Base-by-base conservation (phyloP, 2,113 vertebrate genomes). In the Mionectes macconnelli region DNA sequence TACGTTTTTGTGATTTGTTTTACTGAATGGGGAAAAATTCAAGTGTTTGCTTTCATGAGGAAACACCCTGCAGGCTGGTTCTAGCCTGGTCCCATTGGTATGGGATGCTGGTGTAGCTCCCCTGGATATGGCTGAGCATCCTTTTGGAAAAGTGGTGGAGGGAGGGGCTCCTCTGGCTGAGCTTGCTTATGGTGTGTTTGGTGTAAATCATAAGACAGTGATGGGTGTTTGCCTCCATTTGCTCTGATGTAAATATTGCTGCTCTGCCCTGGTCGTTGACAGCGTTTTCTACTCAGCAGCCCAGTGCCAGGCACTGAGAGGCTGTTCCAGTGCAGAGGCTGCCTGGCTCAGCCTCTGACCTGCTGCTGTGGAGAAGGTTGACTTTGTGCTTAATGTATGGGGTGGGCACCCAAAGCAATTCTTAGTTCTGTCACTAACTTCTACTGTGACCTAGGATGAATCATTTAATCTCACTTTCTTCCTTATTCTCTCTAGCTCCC, bases 351-450 rank as follows among this genome's bases (percentile, higher is more conserved):
- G 66, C 93, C 84, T 64, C 82, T 53, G 87, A 37, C 77, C 47
- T 33, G 4, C 5, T 39, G 66, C 77, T 42, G 47, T 6, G 27
- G 25, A 69, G 49, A 59, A 40, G 44, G 74, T 22, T 82, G 53
- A 56, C 45, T 73, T 44, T 91, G 74, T 85, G 81, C 75, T 84
- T 76, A 69, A 91, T 45, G 90, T 45, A 56, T 67, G 63, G 75
- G 45, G 50, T 8, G 3, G 75, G 45, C 33, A 70, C 68, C 63
- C 75, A 16, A 60, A 75, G 72, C 64, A 88, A n/a, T 77, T 95
- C 67, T 82, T 82, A 64, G 21, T 55, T 90, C 67, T 91, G 82
- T 55, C 79, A 86, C 87, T 86, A 67, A 91, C 67, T 90, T 93
- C 82, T 73, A 7, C 42, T 25, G n/a, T 75, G 90, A 90, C 79